Evolutionary conservation across 2,797 vertebrate species (phyloP), one percentile per base, ranked within the genome.

Genomic region (Parauchenoglanis ngamensis): DNA sequence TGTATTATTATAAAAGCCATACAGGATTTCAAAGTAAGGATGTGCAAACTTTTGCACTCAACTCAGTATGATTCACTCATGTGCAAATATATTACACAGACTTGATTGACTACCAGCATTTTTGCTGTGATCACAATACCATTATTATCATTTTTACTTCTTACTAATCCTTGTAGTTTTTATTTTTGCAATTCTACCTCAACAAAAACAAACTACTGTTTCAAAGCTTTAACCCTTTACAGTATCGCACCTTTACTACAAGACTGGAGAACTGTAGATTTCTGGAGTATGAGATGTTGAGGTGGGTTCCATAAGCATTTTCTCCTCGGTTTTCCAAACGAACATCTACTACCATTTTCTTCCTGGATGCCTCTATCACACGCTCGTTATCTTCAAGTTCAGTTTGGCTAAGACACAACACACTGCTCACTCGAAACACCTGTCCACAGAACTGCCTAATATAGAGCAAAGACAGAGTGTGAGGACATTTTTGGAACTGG

Each of bases 221-320:
- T 81, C 21, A 81, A 7, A 63, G 31, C 35, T 70, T 83, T 40
- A 52, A n/a, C 0, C n/a, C 21, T 52, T 31, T 78, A 5, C 35
- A 25, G 73, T 19, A 2, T 63, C 25, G 0, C 85, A 98, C 98
- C 97, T 97, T 98, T 86, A 97, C 94, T 57, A 98, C 95, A 84
- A 99, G 91, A 93, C 97, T 99, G 68, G 98, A 98, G 0, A 99
- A 96, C 86, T 95, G 96, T 2, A 99, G 96, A 89, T 99, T 99
- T 68, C 94, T 94, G 1, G 97, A 97, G 95, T 96, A 96, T 67
- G 97, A 96, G 93, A 99, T 97, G 88, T 98, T 98, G 6, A 99
- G 95, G 3, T 94, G 86, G 0, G 98, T 93, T 63, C 94, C 96
- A 88, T 99, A 99, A 73, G 98, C 98, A 0, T 99, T 99, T 87